These are phyloP conservation scores for Smittia aterrima DNA, from an alignment of 2,888 invertebrate genomes.

Conservation along the genomic window DNA sequence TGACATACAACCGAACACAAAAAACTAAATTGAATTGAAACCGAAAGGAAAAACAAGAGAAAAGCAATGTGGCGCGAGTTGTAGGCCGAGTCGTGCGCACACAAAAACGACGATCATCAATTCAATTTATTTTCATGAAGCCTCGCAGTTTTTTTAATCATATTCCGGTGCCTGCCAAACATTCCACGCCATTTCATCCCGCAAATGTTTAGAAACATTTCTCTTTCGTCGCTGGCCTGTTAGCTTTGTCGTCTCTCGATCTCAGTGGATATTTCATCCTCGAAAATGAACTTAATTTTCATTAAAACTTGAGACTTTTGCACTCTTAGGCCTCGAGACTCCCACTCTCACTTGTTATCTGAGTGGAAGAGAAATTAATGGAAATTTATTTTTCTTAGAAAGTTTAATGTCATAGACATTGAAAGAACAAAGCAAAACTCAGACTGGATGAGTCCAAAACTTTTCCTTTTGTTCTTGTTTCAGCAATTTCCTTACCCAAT, in stretches of 20 bases:
- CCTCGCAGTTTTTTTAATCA: constrained; percentile 3
- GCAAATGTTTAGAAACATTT: background rate
- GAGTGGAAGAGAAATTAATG: constrained; percentile 9
- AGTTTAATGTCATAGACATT: constrained; percentile 20
- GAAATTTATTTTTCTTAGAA: constrained; percentile 12
- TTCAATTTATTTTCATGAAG: constrained; percentile 8
- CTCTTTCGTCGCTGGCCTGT: background rate
- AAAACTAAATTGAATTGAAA: constrained; percentile 4
- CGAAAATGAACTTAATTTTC: constrained; percentile 4
- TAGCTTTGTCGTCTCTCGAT: background rate
- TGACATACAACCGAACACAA: background rate
- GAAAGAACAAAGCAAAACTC: background rate
- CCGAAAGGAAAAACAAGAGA: background rate
- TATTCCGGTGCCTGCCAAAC: background rate
- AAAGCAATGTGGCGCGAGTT: constrained; percentile 4
- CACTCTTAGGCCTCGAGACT: background rate
- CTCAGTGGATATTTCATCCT: constrained; percentile 10
- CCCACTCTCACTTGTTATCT: background rate
- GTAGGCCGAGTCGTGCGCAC: background rate
- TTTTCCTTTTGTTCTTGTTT: background rate
- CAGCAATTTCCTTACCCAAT: background rate
- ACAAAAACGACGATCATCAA: background rate
- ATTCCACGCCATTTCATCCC: background rate
- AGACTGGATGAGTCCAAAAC: background rate
- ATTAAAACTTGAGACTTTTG: background rate